A percentile compares a stretch with the other conserved stretches of the same genome.
These are phyloP conservation scores for Rattus norvegicus DNA, from an alignment of 2,113 vertebrate genomes.

Conservation along the genomic window GRCr8 NC_086028.1:102841501-102842000, in stretches of 20 bases:
- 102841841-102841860: neutral
- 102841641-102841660: neutral
- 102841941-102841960: conserved; percentile 58
- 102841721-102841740: neutral
- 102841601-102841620: neutral
- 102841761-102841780: neutral
- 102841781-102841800: neutral
- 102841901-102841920: neutral
- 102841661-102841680: neutral
- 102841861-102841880: neutral
- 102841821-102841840: neutral
- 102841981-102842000: conserved; percentile 59
- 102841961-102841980: conserved; percentile 49
- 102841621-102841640: neutral
- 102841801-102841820: accelerated
- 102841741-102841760: neutral
- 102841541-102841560: neutral
- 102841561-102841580: neutral
- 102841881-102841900: conserved; percentile 13
- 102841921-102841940: conserved; percentile 57
- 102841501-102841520: too few relatives aligned
- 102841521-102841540: neutral
- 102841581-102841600: neutral
- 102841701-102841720: neutral
- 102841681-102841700: too few relatives aligned